Evolutionary conservation across 2,888 invertebrate genomes (phyloP), one percentile per base, ranked within the genome.

Genomic region (Sphecodes monilicornis): DNA sequence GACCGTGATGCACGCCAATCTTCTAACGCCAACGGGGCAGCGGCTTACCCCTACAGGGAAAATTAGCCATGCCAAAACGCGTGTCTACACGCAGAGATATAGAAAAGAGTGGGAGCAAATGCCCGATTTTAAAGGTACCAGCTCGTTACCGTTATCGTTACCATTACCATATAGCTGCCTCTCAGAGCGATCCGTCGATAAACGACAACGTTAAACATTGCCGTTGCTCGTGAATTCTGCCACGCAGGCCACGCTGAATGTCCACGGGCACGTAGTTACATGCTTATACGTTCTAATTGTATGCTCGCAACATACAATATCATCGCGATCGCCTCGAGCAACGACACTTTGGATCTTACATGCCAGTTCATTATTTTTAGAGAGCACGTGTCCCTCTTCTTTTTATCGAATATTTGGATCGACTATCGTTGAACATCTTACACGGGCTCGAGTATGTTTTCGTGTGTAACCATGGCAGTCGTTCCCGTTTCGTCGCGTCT

Each of bases 81-180:
- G 94, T 3, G 94, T 95, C 91, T 96, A 96, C 87, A 96, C 96
- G 81, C 96, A 96, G 92, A 95, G 96, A 0, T 96, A 96, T 90
- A 94, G 96, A 29, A 95, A 95, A 88, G 96, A 96, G 86, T 96
- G 96, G 96, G 96, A 96, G 92, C 94, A 94, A 87, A 95, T 96
- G 95, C 95, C 96, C 0, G 96, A 96, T 93, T 96, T 96, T 92
- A 95, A 95, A 95, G 96, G 96, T 96, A 94, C 84, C 32, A 74
- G n/a, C 43, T 41, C 16, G 73, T 76, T 73, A 76, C 73, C 69
- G 32, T 36, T 8, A 64, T 64, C 60, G 60, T 54, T 22, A 54
- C 54, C 54, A 11, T 54, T 29, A 64, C 69, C 60, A n/a, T 3
- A 54, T 70, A 36, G 43, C 43, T 50, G 50, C 29, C n/a, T 29